phyloP scores from a whole-genome alignment of 2,888 invertebrate genomes.

The Argyra leucocephala region DNA sequence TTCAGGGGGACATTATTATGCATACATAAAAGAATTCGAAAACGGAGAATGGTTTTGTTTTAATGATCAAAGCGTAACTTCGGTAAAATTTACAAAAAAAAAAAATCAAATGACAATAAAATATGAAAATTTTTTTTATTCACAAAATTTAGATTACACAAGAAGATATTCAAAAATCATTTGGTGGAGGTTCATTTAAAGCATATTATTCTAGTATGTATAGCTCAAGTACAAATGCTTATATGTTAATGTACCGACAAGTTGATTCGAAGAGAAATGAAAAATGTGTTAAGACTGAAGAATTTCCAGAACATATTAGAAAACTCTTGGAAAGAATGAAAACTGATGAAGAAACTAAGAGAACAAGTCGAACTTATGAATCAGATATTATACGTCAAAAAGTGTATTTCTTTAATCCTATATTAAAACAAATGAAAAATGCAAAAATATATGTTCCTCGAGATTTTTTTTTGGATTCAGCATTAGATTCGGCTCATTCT shows the following conservation, averaged over 20 bases:
- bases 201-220: slow-evolving; percentile 65
- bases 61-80: slow-evolving; percentile 73
- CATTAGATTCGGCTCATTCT: slow-evolving; percentile 51
- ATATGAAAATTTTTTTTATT: slow-evolving; percentile 11
- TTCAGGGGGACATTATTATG: slow-evolving; percentile 84
- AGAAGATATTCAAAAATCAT: slow-evolving; percentile 73
- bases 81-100: slow-evolving; percentile 48
- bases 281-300: slow-evolving; percentile 53
- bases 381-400: slow-evolving; percentile 54
- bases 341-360: slow-evolving; percentile 54
- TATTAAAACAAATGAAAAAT: slow-evolving; percentile 46
- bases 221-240: slow-evolving; percentile 76
- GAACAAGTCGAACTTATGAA: slow-evolving; percentile 43
- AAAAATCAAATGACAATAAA: slow-evolving; percentile 1
- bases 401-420: slow-evolving; percentile 56
- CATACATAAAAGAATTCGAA: slow-evolving; percentile 74
- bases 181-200: slow-evolving; percentile 66
- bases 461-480: slow-evolving; percentile 51
- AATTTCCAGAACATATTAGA: slow-evolving; percentile 67
- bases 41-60: slow-evolving; percentile 75
- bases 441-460: slow-evolving; percentile 51
- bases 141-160: slow-evolving; percentile 53
- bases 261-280: slow-evolving; percentile 56
- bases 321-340: slow-evolving; percentile 54
- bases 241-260: slow-evolving; percentile 84